phyloP scores from a whole-genome alignment of 2,797 vertebrate species.

The Pseudochaenichthys georgianus region DNA sequence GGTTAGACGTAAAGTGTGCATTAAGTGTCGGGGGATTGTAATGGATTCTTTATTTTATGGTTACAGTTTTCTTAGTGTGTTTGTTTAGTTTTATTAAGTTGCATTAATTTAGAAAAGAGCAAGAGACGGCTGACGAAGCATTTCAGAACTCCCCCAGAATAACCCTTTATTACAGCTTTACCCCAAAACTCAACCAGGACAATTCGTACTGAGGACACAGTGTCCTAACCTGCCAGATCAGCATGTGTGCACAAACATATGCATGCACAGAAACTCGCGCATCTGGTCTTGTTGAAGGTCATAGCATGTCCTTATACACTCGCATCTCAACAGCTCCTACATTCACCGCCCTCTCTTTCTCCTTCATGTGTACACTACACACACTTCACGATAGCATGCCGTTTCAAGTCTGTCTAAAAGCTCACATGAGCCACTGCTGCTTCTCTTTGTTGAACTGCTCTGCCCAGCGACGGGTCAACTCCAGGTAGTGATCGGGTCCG shows the following conservation, averaged over 20 bases:
- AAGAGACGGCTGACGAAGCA: slow-evolving; percentile 3
- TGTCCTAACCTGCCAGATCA: neutral
- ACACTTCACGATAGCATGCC: slow-evolving; percentile 13
- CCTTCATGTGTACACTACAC: neutral
- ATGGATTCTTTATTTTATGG: neutral
- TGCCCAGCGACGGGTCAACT: slow-evolving; percentile 90
- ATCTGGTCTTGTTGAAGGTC: neutral
- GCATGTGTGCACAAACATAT: neutral
- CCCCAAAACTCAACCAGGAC: neutral
- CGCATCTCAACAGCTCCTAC: neutral
- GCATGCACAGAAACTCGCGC: neutral
- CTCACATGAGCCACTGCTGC: slow-evolving; percentile 90
- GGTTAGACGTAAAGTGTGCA: neutral
- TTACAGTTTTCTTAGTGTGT: slow-evolving; percentile 15
- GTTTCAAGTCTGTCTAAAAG: slow-evolving; percentile 66
- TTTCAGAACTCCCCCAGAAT: slow-evolving; percentile 11
- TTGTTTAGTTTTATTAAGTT: slow-evolving; percentile 10
- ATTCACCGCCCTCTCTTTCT: neutral
- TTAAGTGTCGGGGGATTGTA: neutral
- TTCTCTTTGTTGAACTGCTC: slow-evolving; percentile 92
- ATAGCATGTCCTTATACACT: slow-evolving; percentile 1
- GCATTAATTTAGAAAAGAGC: slow-evolving; percentile 3
- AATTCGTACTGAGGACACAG: neutral
- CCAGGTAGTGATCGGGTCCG: slow-evolving; percentile 88
- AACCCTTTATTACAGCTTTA: slow-evolving; percentile 4